These are phyloP conservation scores for Anseranas semipalmata DNA, from an alignment of 2,113 vertebrate genomes.

Conservation along the genomic window DNA sequence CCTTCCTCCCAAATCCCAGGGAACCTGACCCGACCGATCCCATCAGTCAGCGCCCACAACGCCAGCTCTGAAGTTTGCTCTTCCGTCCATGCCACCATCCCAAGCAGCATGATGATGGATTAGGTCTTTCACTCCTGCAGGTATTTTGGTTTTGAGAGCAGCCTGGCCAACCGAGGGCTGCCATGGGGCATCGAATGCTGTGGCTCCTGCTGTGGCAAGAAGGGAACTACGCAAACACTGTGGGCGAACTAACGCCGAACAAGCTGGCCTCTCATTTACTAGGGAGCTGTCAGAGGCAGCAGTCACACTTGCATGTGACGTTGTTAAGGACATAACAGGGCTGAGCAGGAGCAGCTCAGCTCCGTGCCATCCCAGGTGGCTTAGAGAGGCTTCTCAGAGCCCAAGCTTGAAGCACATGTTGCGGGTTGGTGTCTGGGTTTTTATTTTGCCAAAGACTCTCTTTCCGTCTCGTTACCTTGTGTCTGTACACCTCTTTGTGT, in stretches of 20 bases:
- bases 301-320: accelerated
- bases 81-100: background rate
- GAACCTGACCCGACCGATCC: background rate
- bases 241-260: background rate
- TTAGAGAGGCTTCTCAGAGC: background rate
- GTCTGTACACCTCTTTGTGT: background rate
- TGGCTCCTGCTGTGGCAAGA: background rate
- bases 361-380: background rate
- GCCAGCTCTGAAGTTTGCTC: conserved; percentile 12
- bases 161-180: background rate
- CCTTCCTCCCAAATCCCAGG: conserved; percentile 29
- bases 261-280: accelerated
- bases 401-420: background rate
- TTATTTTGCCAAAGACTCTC: background rate
- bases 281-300: background rate
- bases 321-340: background rate
- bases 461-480: background rate
- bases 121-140: conserved; percentile 16
- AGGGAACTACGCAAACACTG: accelerated
- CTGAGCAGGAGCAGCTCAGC: background rate
- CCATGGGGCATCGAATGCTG: background rate
- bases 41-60: conserved; percentile 22
- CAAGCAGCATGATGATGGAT: conserved; percentile 17
- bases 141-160: conserved; percentile 1
- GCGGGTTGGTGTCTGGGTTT: background rate